phyloP scores from a whole-genome alignment of 92 coral and sea anemone species.

The Ricordea florida region DNA sequence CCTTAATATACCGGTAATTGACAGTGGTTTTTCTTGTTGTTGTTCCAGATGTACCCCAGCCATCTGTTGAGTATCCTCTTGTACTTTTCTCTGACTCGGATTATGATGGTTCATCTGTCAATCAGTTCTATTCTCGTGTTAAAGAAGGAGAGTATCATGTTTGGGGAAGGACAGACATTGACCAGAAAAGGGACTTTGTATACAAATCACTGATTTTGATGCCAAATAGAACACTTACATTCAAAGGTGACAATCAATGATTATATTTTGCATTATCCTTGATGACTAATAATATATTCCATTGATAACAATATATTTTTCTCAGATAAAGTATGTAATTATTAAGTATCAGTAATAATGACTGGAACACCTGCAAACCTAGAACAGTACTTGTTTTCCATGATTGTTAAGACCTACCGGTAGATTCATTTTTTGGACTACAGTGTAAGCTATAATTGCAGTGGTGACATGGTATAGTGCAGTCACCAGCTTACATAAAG shows the following conservation, averaged over 20 bases:
- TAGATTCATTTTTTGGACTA: too few relatives aligned
- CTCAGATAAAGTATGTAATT: too few relatives aligned
- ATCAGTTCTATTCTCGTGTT: conserved; percentile 64
- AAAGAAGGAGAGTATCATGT: conserved; percentile 86
- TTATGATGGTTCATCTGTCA: conserved; percentile 70
- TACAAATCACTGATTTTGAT: conserved; percentile 82
- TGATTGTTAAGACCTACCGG: too few relatives aligned
- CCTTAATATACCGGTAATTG: not conserved
- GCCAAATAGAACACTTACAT: conserved; percentile 79
- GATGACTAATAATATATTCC: not conserved
- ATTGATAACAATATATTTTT: not conserved
- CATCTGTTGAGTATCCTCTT: conserved; percentile 88
- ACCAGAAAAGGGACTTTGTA: conserved; percentile 68
- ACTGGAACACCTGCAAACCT: too few relatives aligned
- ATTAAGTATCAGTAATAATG: too few relatives aligned
- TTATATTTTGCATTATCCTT: not conserved
- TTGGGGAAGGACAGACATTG: conserved; percentile 82
- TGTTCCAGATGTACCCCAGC: conserved; percentile 42
- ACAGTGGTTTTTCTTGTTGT: not conserved
- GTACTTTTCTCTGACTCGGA: conserved; percentile 77
- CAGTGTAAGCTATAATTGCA: too few relatives aligned
- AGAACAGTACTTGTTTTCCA: too few relatives aligned
- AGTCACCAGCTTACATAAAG: too few relatives aligned
- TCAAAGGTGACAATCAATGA: conserved; percentile 62
- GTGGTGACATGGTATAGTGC: too few relatives aligned